Evolutionary conservation across 2,113 vertebrate species (phyloP).

Genomic region (Notothenia coriiceps): DNA sequence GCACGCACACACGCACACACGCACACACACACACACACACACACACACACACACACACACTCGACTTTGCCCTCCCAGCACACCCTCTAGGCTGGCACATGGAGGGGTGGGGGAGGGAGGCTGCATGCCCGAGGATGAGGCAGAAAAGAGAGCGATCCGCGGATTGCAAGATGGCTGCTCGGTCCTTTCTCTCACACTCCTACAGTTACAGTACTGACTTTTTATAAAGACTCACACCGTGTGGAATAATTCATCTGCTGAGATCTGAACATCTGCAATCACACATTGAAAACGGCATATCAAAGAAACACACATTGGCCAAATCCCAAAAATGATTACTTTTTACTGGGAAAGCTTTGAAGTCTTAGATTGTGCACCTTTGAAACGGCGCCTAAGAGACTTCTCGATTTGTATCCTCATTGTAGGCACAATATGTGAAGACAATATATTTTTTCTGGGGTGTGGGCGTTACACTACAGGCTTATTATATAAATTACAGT

Average conservation of each 20-base stretch:
- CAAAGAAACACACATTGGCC: conserved; percentile 27
- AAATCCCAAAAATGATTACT: conserved; percentile 29
- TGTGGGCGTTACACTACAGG: neutral
- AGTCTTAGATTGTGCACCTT: conserved; percentile 19
- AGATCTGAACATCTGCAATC: conserved; percentile 53
- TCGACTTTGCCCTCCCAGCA: conserved; percentile 66
- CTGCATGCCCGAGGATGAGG: conserved; percentile 66
- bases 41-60: conserved; percentile 39
- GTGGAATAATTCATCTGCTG: conserved; percentile 46
- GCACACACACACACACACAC: conserved; percentile 33
- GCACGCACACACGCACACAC: conserved; percentile 40
- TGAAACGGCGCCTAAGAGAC: conserved; percentile 16
- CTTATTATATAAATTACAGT: conserved; percentile 58
- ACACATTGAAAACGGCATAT: neutral
- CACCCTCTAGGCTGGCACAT: conserved; percentile 78
- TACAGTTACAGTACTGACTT: conserved; percentile 14
- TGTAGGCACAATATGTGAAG: neutral
- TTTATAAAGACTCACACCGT: neutral
- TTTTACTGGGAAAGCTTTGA: conserved; percentile 28
- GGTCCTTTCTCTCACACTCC: conserved; percentile 31
- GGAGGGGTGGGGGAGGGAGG: conserved; percentile 65
- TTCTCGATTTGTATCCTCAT: neutral
- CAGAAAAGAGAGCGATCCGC: conserved; percentile 55
- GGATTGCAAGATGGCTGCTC: conserved; percentile 71
- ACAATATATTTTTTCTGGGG: neutral